Evolutionary conservation across 2,888 invertebrate genomes (phyloP).

Genomic region (Fissipunctia ypsillon): DNA sequence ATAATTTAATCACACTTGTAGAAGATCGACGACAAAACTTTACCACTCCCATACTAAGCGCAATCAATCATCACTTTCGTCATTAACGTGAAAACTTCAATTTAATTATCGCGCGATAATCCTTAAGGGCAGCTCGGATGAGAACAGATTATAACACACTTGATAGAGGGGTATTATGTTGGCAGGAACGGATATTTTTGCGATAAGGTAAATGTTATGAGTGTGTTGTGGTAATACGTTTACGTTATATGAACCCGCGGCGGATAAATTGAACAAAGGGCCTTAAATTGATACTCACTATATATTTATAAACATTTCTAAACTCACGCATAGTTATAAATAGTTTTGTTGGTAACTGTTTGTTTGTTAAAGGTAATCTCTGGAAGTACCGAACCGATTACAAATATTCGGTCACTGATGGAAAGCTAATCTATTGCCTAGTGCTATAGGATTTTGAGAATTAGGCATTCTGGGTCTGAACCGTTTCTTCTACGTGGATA

Average conservation of each 20-base stretch:
- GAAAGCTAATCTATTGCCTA: too few relatives aligned
- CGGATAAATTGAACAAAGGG: too few relatives aligned
- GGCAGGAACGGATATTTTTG: slow-evolving; percentile 51
- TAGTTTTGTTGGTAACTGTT: too few relatives aligned
- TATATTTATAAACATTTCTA: too few relatives aligned
- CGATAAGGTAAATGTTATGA: slow-evolving; percentile 13
- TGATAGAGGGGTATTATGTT: slow-evolving; percentile 48
- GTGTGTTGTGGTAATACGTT: not conserved
- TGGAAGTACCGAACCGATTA: not conserved
- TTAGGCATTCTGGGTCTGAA: too few relatives aligned
- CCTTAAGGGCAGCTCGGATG: slow-evolving; percentile 52
- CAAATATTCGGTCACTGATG: not conserved
- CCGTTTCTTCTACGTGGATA: too few relatives aligned
- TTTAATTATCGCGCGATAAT: slow-evolving; percentile 63
- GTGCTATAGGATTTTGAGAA: not conserved
- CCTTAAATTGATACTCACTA: too few relatives aligned
- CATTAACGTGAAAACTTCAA: slow-evolving; percentile 64
- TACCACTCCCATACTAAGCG: slow-evolving; percentile 8
- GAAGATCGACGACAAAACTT: slow-evolving; percentile 40
- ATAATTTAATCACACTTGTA: slow-evolving; percentile 40
- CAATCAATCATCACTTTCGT: slow-evolving; percentile 67
- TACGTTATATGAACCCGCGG: too few relatives aligned
- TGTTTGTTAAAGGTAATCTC: not conserved
- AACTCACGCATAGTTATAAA: too few relatives aligned
- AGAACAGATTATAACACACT: slow-evolving; percentile 51